Conservation (phyloP, 2,888 invertebrate species). For the Amphipyra berbera region DNA sequence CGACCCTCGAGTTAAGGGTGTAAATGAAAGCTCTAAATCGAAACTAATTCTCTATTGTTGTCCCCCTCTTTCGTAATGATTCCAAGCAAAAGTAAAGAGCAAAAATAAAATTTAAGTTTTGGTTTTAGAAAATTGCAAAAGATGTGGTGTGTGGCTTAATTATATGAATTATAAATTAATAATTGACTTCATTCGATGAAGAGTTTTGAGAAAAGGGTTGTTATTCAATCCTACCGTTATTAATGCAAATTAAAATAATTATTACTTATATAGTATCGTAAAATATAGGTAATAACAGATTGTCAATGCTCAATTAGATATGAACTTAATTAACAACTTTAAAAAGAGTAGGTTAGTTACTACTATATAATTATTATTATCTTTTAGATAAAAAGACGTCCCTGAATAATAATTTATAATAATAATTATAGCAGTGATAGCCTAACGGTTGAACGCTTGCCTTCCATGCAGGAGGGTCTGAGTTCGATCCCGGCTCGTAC, state of each 20-base stretch:
- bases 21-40: constrained; percentile 54
- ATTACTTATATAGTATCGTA: background rate
- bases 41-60: constrained; percentile 39
- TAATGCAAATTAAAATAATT: background rate
- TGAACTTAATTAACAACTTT: too few species aligned
- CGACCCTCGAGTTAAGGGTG: constrained; percentile 71
- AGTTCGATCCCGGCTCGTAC: too few species aligned
- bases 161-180: constrained; percentile 17
- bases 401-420: too few species aligned
- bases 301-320: too few species aligned
- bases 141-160: constrained; percentile 20
- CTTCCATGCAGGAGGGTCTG: too few species aligned
- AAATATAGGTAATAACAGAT: too few species aligned
- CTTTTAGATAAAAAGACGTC: too few species aligned
- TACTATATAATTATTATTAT: too few species aligned
- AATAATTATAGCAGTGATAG: too few species aligned
- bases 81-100: constrained; percentile 30
- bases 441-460: too few species aligned
- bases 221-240: constrained; percentile 1
- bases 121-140: constrained; percentile 24
- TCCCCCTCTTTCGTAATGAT: constrained; percentile 58
- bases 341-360: too few species aligned
- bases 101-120: constrained; percentile 19
- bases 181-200: constrained; percentile 4
- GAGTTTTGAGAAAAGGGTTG: constrained; percentile 6